Evolutionary conservation across 2,888 invertebrate genomes (phyloP), one percentile per base, ranked within the genome.

Genomic region (Ichneumon xanthorius): DNA sequence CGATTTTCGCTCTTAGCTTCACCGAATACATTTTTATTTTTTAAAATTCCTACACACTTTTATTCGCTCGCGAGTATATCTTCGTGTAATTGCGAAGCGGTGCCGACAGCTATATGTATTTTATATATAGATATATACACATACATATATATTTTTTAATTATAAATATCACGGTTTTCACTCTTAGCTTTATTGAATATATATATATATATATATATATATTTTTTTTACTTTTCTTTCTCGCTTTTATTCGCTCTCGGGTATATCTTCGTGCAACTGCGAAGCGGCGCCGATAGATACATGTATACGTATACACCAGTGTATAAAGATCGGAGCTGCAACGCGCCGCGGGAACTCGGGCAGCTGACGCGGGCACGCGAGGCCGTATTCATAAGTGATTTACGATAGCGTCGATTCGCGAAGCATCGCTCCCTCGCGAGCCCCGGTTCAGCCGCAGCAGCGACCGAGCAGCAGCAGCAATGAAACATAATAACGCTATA

Each of bases 341-440:
- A 85, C 61, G 78, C 81, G 78, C 68, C 80, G 82, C 85, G 81
- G 84, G 82, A 85, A 81, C 73, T 71, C 79, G 78, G 79, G 79
- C 85, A 86, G 85, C 84, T 85, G 83, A 87, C 81, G 78, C 79
- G 75, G 58, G 79, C 82, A 80, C 82, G 86, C 82, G 84, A 79
- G 84, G 81, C 70, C 76, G 71, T 82, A 71, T 84, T 75, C 87
- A 90, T 88, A 89, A 90, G 90, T 90, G 89, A 90, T 90, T 90
- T 89, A 89, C 89, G 88, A 90, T 87, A 85, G 75, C 87, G 86
- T 86, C 86, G 89, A 86, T 88, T 79, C 79, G 75, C 83, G 76
- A 76, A 83, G 81, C 63, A 50, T 61, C 48, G 26, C 33, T 55
- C n/a, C 22, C 58, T 55, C 45, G 16, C 45, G 16, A 30, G n/a